Conservation (phyloP, 2,888 invertebrate genomes). For the Athripsodes cinereus region DNA sequence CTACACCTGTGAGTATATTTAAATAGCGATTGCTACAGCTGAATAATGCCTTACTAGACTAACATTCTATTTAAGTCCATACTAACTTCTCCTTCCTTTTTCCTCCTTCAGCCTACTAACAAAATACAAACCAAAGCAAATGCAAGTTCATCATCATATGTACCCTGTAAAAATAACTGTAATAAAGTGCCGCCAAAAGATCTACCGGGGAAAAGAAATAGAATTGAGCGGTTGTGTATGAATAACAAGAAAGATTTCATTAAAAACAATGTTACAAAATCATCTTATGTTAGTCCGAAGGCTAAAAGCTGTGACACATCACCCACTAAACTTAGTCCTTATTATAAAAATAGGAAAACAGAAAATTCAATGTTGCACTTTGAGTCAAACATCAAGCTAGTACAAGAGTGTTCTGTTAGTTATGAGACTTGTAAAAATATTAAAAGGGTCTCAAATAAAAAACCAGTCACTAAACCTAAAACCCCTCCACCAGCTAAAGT, state of each 20-base stretch:
- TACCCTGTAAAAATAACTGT: not conserved
- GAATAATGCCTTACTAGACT: no score
- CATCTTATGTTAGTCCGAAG: no score
- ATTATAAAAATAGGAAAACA: not conserved
- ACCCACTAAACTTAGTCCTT: not conserved
- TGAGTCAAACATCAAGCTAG: not conserved
- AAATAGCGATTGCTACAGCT: no score
- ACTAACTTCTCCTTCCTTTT: not conserved
- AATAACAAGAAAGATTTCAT: not conserved
- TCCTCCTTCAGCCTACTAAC: not conserved
- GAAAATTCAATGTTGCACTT: not conserved
- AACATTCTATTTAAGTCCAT: no score
- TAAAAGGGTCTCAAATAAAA: not conserved
- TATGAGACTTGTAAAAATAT: slow-evolving; percentile 3
- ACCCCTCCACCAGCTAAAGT: not conserved
- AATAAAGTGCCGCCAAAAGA: not conserved
- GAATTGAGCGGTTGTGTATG: not conserved
- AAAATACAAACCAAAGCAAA: not conserved
- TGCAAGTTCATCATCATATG: not conserved
- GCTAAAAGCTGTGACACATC: not conserved
- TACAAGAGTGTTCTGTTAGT: slow-evolving; percentile 3
- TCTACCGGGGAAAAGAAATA: not conserved
- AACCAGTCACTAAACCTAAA: not conserved
- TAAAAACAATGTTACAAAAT: not conserved
- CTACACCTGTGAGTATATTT: no score